Conservation (phyloP, 2,113 vertebrate genomes). For the Pungitius pungitius region DNA sequence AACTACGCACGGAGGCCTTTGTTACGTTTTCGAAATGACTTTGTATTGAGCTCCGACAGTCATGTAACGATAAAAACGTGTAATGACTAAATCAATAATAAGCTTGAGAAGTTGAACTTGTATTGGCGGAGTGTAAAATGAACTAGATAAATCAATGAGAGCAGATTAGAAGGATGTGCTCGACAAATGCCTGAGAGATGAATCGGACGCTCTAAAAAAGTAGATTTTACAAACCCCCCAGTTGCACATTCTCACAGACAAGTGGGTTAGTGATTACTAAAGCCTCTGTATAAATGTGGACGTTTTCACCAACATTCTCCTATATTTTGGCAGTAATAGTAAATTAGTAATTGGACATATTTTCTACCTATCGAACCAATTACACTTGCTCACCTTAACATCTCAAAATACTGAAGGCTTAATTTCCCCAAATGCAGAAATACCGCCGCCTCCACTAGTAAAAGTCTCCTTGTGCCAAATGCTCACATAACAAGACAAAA, state of each 20-base stretch:
- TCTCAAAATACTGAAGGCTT: neutral
- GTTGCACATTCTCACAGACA: neutral
- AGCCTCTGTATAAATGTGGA: neutral
- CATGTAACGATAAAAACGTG: slow-evolving; percentile 19
- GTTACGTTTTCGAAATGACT: slow-evolving; percentile 4
- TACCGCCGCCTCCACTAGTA: neutral
- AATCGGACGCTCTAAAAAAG: slow-evolving; percentile 20
- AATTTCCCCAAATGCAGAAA: slow-evolving; percentile 2
- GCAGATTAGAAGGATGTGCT: slow-evolving; percentile 8
- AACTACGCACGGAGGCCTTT: slow-evolving; percentile 5
- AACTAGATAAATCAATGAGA: slow-evolving; percentile 41
- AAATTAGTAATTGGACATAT: neutral
- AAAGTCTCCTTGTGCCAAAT: neutral
- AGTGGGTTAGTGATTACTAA: neutral
- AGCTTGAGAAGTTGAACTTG: slow-evolving; percentile 6
- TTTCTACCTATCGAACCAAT: neutral
- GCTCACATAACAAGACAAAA: slow-evolving; percentile 12
- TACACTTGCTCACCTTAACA: neutral
- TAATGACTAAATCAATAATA: slow-evolving; percentile 51
- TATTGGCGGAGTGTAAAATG: slow-evolving; percentile 37
- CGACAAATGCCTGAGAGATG: slow-evolving; percentile 15
- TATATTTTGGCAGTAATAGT: no score
- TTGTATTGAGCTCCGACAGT: slow-evolving; percentile 14
- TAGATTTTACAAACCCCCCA: slow-evolving; percentile 1
- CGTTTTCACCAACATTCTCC: neutral